A percentile compares a stretch with the other conserved stretches of the same genome.
Evolutionary conservation across 2,113 vertebrate genomes (phyloP).

Genomic region (Sardina pilchardus): DNA sequence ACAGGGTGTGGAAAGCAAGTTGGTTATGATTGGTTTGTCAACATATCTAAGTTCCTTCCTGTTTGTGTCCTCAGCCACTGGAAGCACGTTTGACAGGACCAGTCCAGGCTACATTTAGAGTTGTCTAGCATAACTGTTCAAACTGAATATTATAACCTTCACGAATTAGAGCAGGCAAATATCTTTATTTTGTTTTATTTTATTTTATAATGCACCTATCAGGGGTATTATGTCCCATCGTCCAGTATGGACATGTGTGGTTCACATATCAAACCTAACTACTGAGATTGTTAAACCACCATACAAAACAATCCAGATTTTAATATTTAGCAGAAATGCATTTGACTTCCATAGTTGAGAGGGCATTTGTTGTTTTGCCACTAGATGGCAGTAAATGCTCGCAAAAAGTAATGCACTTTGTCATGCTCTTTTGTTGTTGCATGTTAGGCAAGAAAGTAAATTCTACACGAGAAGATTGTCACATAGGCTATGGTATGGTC

Average conservation of each 20-base stretch:
- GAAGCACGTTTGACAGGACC: neutral
- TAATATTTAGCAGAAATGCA: neutral
- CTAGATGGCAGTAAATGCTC: neutral
- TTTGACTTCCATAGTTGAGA: no score
- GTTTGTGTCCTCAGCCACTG: neutral
- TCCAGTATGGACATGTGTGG: neutral
- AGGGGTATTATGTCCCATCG: no score
- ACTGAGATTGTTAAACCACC: neutral
- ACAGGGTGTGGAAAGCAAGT: constrained; percentile 29
- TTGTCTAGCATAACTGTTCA: neutral
- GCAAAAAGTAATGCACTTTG: neutral
- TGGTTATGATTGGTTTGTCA: constrained; percentile 32
- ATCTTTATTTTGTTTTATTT: no score
- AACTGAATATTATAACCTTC: neutral
- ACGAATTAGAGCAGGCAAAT: no score
- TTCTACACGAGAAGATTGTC: no score
- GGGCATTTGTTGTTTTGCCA: neutral
- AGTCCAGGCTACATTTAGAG: neutral
- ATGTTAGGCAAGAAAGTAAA: no score
- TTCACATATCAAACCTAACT: neutral
- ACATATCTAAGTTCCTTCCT: neutral
- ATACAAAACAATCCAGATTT: neutral
- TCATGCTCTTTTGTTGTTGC: neutral
- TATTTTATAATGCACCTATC: no score
- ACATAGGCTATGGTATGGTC: no score